Conservation (phyloP, 2,888 invertebrate genomes). For the Cephus nigrinus region DNA sequence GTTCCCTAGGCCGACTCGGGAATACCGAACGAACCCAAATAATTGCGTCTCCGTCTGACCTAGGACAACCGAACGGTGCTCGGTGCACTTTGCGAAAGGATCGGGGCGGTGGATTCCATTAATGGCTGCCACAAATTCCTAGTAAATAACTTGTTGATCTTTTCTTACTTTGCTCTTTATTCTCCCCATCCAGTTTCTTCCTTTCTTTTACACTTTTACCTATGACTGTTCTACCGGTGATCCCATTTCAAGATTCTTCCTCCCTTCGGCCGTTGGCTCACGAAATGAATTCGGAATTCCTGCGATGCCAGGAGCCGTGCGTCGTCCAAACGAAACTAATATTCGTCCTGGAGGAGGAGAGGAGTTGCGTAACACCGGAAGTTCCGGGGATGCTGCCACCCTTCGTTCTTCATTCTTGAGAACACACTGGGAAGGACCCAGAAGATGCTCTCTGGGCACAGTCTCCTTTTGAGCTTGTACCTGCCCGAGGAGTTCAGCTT, state of each 20-base stretch:
- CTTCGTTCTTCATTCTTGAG: neutral
- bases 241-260: neutral
- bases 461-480: neutral
- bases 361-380: neutral
- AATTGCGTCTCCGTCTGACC: neutral
- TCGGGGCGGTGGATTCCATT: neutral
- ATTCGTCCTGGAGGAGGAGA: conserved; percentile 20
- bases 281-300: neutral
- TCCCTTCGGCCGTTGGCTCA: neutral
- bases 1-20: neutral
- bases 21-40: neutral
- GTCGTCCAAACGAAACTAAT: conserved; percentile 49
- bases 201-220: neutral
- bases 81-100: neutral
- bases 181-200: neutral
- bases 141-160: neutral
- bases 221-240: neutral
- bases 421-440: neutral
- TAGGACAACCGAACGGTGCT: neutral
- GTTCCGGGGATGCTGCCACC: neutral
- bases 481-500: neutral
- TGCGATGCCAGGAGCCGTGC: conserved; percentile 34
- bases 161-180: neutral
- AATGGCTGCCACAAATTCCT: neutral
- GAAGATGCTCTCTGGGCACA: neutral